Evolutionary conservation across 2,113 vertebrate species (phyloP).

Genomic region (Clarias magur): DNA sequence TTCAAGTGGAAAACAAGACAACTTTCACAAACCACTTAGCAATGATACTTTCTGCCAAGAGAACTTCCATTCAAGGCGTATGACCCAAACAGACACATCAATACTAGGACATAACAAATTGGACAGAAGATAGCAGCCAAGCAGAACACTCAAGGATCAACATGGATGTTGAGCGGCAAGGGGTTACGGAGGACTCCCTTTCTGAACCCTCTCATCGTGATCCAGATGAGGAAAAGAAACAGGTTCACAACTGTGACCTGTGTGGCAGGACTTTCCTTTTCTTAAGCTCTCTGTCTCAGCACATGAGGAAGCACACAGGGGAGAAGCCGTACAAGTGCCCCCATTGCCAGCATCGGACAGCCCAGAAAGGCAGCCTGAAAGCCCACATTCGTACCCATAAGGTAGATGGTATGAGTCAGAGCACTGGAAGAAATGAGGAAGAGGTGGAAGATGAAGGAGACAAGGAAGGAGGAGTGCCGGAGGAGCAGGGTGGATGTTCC

Average conservation of each 20-base stretch:
- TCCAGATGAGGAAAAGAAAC: constrained; percentile 71
- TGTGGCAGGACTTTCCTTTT: constrained; percentile 95
- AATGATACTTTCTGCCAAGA: constrained; percentile 23
- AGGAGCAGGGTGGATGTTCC: constrained; percentile 74
- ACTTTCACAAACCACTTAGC: constrained; percentile 7
- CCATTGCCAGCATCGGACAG: constrained; percentile 92
- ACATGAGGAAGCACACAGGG: constrained; percentile 95
- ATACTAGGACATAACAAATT: constrained; percentile 47
- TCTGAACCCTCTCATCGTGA: constrained; percentile 66
- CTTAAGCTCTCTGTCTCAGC: constrained; percentile 93
- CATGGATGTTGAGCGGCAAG: constrained; percentile 77
- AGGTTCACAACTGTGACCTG: constrained; percentile 87
- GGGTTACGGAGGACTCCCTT: constrained; percentile 61
- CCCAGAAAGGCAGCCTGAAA: constrained; percentile 97
- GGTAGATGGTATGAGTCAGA: constrained; percentile 82
- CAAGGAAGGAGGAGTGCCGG: constrained; percentile 65
- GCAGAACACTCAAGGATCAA: constrained; percentile 52
- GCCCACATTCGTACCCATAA: constrained; percentile 94
- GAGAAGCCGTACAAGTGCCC: constrained; percentile 98
- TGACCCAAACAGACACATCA: constrained; percentile 54
- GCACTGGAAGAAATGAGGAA: constrained; percentile 69
- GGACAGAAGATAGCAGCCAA: constrained; percentile 41
- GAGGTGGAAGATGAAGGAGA: constrained; percentile 73
- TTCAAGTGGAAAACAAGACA: constrained; percentile 51
- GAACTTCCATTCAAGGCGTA: constrained; percentile 42